Conservation (phyloP, 2,888 invertebrate species). For the Muscina levida region DNA sequence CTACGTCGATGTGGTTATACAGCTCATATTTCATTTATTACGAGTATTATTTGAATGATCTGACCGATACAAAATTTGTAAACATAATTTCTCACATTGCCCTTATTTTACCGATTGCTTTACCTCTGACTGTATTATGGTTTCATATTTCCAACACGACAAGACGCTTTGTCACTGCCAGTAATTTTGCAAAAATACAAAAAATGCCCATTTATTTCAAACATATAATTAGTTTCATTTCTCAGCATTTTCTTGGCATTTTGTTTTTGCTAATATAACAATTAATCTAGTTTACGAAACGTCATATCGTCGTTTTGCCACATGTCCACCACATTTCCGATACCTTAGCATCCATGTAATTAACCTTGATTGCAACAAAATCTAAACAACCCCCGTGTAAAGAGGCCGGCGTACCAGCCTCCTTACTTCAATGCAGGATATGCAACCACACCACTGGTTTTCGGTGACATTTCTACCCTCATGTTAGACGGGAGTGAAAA, state of each 20-base stretch:
- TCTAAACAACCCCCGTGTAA: conserved; percentile 20
- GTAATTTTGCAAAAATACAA: no score
- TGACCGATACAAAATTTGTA: no score
- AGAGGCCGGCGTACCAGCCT: not conserved
- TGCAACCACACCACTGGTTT: conserved; percentile 12
- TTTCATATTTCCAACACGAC: no score
- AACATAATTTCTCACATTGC: no score
- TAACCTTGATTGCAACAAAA: not conserved
- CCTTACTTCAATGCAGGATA: not conserved
- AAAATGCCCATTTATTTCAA: not conserved
- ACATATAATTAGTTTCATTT: not conserved
- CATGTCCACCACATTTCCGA: conserved; percentile 9
- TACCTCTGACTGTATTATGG: no score
- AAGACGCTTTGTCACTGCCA: no score
- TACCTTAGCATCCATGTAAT: not conserved
- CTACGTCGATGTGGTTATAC: no score
- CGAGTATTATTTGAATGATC: no score
- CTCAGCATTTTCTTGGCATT: no score
- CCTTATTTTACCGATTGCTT: no score
- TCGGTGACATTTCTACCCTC: not conserved
- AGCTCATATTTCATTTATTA: no score
- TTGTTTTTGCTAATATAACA: not conserved
- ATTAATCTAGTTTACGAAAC: not conserved
- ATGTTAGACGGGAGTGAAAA: not conserved
- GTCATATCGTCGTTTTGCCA: not conserved